Percentiles rank a stretch among this genome's conserved stretches.
Conservation (phyloP, 2,888 invertebrate genomes). For the Cantharis rufa region DNA sequence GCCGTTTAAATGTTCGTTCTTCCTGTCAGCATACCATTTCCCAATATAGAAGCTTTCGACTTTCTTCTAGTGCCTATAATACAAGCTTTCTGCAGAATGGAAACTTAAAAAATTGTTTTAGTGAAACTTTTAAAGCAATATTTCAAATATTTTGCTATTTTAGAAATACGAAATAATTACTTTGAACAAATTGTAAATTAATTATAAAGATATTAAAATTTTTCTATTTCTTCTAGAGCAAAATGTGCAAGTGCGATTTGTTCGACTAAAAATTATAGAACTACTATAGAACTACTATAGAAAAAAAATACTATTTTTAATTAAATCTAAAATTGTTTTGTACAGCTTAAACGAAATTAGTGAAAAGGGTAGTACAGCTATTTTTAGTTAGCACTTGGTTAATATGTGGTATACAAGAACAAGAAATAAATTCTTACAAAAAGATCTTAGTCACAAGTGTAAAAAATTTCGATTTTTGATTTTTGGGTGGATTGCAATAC, state of each 20-base stretch:
- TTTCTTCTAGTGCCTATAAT: background rate
- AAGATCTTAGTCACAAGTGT: background rate
- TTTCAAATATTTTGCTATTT: background rate
- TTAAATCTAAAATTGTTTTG: background rate
- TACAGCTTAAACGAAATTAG: background rate
- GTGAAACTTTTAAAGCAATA: background rate
- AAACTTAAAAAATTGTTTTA: background rate
- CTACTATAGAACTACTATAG: too few species aligned
- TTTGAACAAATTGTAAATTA: too few species aligned
- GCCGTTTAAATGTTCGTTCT: background rate
- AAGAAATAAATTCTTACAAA: background rate
- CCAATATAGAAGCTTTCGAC: background rate
- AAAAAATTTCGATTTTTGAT: too few species aligned
- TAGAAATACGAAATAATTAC: background rate
- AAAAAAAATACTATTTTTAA: background rate
- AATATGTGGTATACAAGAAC: background rate
- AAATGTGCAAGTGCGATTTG: too few species aligned
- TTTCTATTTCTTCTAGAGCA: too few species aligned
- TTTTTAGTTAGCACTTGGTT: background rate
- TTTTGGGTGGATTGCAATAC: too few species aligned
- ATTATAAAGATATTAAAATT: too few species aligned
- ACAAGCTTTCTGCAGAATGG: background rate
- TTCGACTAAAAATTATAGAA: too few species aligned
- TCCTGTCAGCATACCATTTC: background rate
- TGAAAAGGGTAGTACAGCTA: background rate